A percentile compares a stretch with the other conserved stretches of the same genome.
phyloP scores from a whole-genome alignment of 2,888 invertebrate genomes.

The Lamproptera curius region DNA sequence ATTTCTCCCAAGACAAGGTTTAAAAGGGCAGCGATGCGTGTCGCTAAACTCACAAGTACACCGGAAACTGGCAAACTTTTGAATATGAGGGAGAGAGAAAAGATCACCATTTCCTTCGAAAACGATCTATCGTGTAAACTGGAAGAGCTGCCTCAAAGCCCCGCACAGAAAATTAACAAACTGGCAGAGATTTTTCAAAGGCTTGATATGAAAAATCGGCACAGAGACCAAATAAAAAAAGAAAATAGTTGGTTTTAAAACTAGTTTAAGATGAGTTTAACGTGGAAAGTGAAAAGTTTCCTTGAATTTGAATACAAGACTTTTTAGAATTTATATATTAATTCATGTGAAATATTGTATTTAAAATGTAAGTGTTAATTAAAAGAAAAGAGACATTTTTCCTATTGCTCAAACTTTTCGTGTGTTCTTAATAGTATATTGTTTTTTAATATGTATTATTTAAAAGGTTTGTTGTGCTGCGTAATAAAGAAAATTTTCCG shows the following conservation, averaged over 20 bases:
- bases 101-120: slow-evolving; percentile 39
- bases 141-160: slow-evolving; percentile 51
- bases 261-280: slow-evolving; percentile 38
- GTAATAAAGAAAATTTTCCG: slow-evolving; percentile 5
- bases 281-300: neutral
- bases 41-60: slow-evolving; percentile 56
- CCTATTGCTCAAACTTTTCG: slow-evolving; percentile 64
- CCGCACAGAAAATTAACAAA: slow-evolving; percentile 54
- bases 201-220: slow-evolving; percentile 59
- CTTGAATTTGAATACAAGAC: neutral
- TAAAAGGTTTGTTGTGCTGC: neutral
- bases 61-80: slow-evolving; percentile 65
- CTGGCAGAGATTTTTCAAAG: slow-evolving; percentile 67
- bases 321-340: neutral
- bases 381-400: slow-evolving; percentile 40
- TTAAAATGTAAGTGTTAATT: slow-evolving; percentile 27
- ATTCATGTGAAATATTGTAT: slow-evolving; percentile 23
- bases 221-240: slow-evolving; percentile 62
- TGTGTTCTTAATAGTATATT: slow-evolving; percentile 54
- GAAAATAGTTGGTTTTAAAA: slow-evolving; percentile 67
- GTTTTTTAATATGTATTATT: slow-evolving; percentile 28
- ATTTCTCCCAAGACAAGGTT: slow-evolving; percentile 62
- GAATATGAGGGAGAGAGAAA: slow-evolving; percentile 58
- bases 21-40: slow-evolving; percentile 62
- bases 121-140: slow-evolving; percentile 46